Percentiles rank a stretch among this genome's conserved stretches.
phyloP scores from a whole-genome alignment of 37 sponge, comb jelly and placozoan genomes.

The Beroe ovata region DNA sequence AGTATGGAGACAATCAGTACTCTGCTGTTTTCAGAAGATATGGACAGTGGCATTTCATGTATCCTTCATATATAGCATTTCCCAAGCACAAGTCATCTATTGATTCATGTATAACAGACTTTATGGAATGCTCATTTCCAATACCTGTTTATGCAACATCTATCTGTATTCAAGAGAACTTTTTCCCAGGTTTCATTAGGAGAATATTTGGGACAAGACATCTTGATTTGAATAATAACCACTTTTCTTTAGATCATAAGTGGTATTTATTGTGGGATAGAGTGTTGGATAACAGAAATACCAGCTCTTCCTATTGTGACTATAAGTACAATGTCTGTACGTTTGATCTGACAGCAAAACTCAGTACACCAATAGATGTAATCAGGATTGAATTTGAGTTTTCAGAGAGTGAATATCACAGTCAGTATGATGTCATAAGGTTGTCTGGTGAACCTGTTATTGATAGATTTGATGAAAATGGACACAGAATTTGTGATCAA shows the following conservation, averaged over 20 bases:
- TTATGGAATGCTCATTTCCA: conserved; percentile 61
- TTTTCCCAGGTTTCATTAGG: conserved; percentile 36
- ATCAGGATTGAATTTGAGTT: conserved; percentile 19
- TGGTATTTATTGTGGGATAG: conserved; percentile 17
- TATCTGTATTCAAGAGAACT: conserved; percentile 20
- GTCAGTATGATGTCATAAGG: neutral
- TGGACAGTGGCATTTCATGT: neutral
- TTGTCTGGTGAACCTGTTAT: conserved; percentile 16
- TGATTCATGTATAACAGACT: neutral
- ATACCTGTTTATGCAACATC: neutral
- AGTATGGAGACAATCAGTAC: conserved; percentile 15
- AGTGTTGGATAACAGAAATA: no score
- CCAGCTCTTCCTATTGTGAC: neutral
- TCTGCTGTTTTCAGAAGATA: neutral
- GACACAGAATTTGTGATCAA: neutral
- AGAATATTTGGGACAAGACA: neutral
- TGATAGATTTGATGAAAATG: neutral
- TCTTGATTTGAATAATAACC: neutral
- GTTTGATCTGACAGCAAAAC: neutral
- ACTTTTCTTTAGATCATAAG: no score
- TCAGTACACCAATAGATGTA: neutral
- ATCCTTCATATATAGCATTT: conserved; percentile 21
- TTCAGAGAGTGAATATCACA: neutral
- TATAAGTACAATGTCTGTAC: neutral
- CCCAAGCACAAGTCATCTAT: neutral